These are phyloP conservation scores for Drosophila sulfurigaster DNA, from an alignment of 1,140 invertebrate genomes.

Conservation along the genomic window DNA sequence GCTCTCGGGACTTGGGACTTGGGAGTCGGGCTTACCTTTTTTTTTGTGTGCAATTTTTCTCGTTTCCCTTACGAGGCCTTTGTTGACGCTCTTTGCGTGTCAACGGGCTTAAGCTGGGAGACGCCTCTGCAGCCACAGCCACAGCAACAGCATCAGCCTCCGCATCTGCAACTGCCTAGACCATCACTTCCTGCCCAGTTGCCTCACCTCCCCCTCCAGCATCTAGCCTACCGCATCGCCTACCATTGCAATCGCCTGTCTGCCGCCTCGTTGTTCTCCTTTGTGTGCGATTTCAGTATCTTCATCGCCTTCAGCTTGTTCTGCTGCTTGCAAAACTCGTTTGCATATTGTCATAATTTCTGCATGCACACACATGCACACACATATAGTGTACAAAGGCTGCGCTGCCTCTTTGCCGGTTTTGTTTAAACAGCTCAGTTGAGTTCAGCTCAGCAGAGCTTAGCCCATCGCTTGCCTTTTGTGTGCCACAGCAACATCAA, in stretches of 20 bases:
- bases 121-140: slow-evolving; percentile 42
- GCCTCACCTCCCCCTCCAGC: slow-evolving; percentile 8
- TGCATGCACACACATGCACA: slow-evolving; percentile 39
- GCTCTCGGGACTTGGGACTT: slow-evolving; percentile 19
- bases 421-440: slow-evolving; percentile 68
- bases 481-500: background rate
- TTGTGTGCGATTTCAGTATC: slow-evolving; percentile 73
- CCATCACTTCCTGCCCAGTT: slow-evolving; percentile 54
- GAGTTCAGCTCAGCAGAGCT: slow-evolving; percentile 23
- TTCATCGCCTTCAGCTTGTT: slow-evolving; percentile 64
- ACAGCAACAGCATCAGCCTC: slow-evolving; percentile 41
- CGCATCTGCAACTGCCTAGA: slow-evolving; percentile 42
- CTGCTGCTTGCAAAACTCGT: slow-evolving; percentile 76
- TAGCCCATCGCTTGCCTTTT: slow-evolving; percentile 49
- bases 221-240: too few species aligned
- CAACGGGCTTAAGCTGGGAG: slow-evolving; percentile 66
- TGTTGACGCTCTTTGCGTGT: slow-evolving; percentile 77
- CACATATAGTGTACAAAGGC: slow-evolving; percentile 13
- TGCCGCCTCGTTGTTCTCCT: slow-evolving; percentile 61
- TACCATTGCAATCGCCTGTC: slow-evolving; percentile 7
- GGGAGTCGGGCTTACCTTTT: slow-evolving; percentile 47
- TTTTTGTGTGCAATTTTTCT: slow-evolving; percentile 34
- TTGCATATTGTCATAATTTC: slow-evolving; percentile 83
- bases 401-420: slow-evolving; percentile 25
- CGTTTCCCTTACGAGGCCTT: slow-evolving; percentile 54